These are phyloP conservation scores for Silurus aristotelis DNA, from an alignment of 2,797 vertebrate species.

Conservation along the genomic window DNA sequence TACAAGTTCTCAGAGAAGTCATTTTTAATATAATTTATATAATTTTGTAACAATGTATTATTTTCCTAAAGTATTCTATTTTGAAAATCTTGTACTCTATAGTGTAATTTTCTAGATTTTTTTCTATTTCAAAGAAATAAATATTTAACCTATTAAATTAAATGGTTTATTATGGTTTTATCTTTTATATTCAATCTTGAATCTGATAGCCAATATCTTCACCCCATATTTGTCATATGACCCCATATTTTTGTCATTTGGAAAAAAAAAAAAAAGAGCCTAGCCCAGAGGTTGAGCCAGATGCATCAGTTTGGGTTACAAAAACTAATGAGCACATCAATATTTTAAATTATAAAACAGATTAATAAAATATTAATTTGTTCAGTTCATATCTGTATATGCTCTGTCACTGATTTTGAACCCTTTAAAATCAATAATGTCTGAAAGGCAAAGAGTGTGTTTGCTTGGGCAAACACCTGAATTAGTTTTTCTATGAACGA, in stretches of 20 bases:
- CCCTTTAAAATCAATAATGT: constrained; percentile 60
- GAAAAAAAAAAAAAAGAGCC: neutral
- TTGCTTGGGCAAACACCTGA: constrained; percentile 76
- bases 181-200: neutral
- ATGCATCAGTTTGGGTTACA: neutral
- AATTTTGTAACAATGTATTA: constrained; percentile 50
- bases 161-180: neutral
- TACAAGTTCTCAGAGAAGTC: constrained; percentile 26
- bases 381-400: constrained; percentile 32
- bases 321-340: neutral
- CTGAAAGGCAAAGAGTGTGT: constrained; percentile 76
- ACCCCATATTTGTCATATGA: neutral
- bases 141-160: constrained; percentile 51
- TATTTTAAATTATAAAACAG: neutral
- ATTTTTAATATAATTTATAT: constrained; percentile 44
- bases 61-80: constrained; percentile 49
- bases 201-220: neutral
- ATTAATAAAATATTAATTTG: constrained; percentile 36
- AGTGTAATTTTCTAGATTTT: constrained; percentile 55
- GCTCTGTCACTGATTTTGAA: constrained; percentile 42
- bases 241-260: neutral
- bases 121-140: constrained; percentile 67
- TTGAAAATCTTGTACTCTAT: constrained; percentile 50
- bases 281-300: neutral
- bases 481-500: constrained; percentile 76